Evolutionary conservation across 2,797 vertebrate genomes (phyloP).

Genomic region (Hylomyscus alleni): DNA sequence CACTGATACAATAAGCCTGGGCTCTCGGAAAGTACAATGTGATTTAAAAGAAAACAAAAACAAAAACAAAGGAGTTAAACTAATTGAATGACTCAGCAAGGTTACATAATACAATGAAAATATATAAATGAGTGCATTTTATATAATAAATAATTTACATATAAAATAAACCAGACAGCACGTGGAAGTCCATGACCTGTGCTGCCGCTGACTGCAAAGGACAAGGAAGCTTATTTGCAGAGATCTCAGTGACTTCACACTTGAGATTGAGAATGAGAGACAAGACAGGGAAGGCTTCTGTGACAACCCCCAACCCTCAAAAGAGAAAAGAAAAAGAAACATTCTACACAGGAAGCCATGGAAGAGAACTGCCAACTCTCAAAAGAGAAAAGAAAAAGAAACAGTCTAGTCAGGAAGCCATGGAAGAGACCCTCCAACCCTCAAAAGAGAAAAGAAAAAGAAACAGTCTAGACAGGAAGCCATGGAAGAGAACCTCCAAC

Average conservation of each 20-base stretch:
- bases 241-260: not conserved
- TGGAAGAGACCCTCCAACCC: no score
- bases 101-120: not conserved
- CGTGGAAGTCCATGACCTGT: not conserved
- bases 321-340: not conserved
- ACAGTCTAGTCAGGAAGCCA: no score
- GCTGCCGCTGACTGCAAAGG: not conserved
- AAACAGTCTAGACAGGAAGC: no score
- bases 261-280: not conserved
- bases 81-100: constrained; percentile 12
- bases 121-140: not conserved
- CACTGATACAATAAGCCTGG: not conserved
- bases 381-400: no score
- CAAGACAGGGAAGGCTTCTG: not conserved
- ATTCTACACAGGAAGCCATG: not conserved
- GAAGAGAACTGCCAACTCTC: not conserved
- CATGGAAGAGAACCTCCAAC: no score
- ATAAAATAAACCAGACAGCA: not conserved
- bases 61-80: constrained; percentile 7
- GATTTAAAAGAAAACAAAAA: not conserved
- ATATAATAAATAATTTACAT: constrained; percentile 31
- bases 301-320: not conserved
- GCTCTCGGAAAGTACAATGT: not conserved
- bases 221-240: not conserved
- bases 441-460: no score